Conservation (phyloP, 2,888 invertebrate genomes). For the Stratiomys singularior region DNA sequence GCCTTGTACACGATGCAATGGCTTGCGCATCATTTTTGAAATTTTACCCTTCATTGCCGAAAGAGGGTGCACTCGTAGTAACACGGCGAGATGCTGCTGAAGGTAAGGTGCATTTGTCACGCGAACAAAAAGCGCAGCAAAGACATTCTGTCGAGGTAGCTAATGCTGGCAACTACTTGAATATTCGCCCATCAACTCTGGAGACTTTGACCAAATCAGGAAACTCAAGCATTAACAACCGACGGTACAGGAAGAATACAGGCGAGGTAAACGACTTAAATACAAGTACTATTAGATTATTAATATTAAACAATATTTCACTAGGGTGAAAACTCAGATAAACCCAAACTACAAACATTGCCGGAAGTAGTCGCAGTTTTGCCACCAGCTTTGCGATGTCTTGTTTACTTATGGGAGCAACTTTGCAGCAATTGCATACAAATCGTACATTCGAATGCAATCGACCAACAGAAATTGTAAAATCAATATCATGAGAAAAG, state of each 20-base stretch:
- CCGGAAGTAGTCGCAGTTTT: conserved; percentile 74
- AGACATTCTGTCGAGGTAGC: conserved; percentile 90
- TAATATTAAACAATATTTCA: neutral
- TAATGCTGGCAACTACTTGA: conserved; percentile 77
- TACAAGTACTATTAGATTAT: neutral
- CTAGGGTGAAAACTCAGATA: conserved; percentile 54
- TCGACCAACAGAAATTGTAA: conserved; percentile 60
- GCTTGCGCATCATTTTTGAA: conserved; percentile 96
- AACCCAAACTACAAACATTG: conserved; percentile 62
- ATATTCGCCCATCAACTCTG: conserved; percentile 81
- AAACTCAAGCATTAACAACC: conserved; percentile 80
- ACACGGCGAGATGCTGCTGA: conserved; percentile 69
- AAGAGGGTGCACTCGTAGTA: conserved; percentile 80
- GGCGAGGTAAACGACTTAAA: conserved; percentile 50
- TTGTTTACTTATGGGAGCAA: conserved; percentile 92
- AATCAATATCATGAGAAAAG: neutral
- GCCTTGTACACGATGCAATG: conserved; percentile 97
- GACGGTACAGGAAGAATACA: conserved; percentile 68
- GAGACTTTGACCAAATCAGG: conserved; percentile 82
- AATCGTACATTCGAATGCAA: conserved; percentile 66
- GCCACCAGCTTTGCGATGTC: conserved; percentile 87
- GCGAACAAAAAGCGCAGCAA: conserved; percentile 75
- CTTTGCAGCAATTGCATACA: conserved; percentile 76
- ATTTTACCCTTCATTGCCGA: conserved; percentile 88
- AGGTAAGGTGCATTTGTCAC: conserved; percentile 61